Conservation (phyloP, 2,797 vertebrate genomes). For the Apogon hyalosoma region DNA sequence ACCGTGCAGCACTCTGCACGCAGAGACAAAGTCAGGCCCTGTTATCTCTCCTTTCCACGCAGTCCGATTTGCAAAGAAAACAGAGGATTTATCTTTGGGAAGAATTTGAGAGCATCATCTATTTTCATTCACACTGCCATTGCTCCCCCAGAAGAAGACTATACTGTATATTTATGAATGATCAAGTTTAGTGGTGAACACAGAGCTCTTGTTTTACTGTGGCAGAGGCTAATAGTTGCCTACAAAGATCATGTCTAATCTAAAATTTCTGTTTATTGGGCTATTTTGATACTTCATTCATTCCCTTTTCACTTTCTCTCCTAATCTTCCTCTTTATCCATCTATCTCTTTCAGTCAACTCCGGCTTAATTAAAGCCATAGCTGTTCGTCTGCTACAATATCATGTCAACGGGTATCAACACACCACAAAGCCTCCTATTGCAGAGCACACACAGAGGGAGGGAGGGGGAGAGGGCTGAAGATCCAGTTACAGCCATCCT, state of each 20-base stretch:
- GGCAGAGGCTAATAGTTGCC: conserved; percentile 39
- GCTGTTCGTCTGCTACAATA: conserved; percentile 70
- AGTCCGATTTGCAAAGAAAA: conserved; percentile 56
- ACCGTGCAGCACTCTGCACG: conserved; percentile 10
- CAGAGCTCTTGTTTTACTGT: conserved; percentile 54
- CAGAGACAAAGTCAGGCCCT: conserved; percentile 47
- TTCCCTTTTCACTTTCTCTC: conserved; percentile 1
- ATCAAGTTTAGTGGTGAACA: conserved; percentile 54
- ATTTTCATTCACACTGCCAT: conserved; percentile 73
- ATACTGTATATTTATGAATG: conserved; percentile 75
- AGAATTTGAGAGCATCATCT: conserved; percentile 70
- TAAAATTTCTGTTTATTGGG: conserved; percentile 39
- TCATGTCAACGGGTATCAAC: conserved; percentile 76
- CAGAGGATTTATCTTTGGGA: conserved; percentile 65
- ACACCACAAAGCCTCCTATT: conserved; percentile 70
- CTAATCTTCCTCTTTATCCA: conserved; percentile 37
- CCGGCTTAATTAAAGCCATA: conserved; percentile 79
- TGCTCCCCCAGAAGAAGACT: conserved; percentile 48
- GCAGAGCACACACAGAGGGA: conserved; percentile 44
- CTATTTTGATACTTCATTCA: conserved; percentile 37
- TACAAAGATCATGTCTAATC: conserved; percentile 47
- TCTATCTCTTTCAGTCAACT: conserved; percentile 62
- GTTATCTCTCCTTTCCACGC: conserved; percentile 65
- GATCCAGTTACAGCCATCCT: conserved; percentile 76
- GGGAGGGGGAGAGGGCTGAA: not conserved